These are phyloP conservation scores for Okamejei kenojei DNA, from an alignment of 2,797 vertebrate species.

Conservation along the genomic window DNA sequence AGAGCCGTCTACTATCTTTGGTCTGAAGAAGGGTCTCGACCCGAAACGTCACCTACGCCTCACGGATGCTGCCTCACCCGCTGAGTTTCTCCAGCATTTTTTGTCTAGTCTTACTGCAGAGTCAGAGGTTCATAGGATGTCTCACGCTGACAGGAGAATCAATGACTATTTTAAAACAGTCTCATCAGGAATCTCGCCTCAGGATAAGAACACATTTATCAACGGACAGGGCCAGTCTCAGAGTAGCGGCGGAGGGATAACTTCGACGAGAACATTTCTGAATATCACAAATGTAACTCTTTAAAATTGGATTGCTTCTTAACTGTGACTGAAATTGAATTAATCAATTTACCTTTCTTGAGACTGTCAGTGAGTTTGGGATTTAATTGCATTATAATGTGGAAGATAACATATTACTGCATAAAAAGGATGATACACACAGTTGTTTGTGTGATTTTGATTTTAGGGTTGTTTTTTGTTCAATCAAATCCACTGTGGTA, in stretches of 20 bases:
- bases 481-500: not conserved
- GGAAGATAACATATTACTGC: not conserved
- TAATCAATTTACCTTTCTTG: conserved; percentile 19
- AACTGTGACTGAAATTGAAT: not conserved
- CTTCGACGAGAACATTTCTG: not conserved
- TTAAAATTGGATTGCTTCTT: not conserved
- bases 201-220: not conserved
- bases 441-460: not conserved
- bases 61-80: too few relatives aligned
- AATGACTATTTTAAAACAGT: too few relatives aligned
- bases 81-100: too few relatives aligned
- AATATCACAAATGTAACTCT: not conserved
- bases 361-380: not conserved
- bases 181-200: not conserved
- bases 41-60: too few relatives aligned
- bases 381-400: not conserved
- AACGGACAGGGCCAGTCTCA: not conserved
- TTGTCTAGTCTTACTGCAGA: not conserved
- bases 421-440: not conserved
- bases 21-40: too few relatives aligned
- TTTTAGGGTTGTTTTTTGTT: not conserved
- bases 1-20: too few relatives aligned
- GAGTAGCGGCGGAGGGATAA: not conserved
- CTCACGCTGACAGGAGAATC: not conserved
- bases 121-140: not conserved